phyloP scores from a whole-genome alignment of 2,888 invertebrate species.

The Hanleya hanleyi region DNA sequence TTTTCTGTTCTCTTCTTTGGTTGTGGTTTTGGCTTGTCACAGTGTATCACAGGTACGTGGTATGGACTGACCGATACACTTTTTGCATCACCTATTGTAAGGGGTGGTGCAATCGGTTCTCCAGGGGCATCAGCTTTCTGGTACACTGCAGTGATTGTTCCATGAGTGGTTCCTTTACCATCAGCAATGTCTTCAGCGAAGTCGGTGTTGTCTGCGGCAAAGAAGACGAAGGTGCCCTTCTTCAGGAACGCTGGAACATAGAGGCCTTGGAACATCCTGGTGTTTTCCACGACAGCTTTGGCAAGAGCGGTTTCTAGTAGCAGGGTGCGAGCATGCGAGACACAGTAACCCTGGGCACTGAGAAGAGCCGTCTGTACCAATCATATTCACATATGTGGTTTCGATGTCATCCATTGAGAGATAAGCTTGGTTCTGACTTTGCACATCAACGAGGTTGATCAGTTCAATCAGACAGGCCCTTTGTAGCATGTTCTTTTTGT shows the following conservation, averaged over 20 bases:
- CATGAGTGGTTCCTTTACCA: too few species aligned
- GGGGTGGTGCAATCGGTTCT: constrained; percentile 16
- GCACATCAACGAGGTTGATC: constrained; percentile 18
- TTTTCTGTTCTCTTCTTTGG: constrained; percentile 1
- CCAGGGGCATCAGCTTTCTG: constrained; percentile 19
- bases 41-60: too few species aligned
- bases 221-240: constrained; percentile 19
- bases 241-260: constrained; percentile 26
- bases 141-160: too few species aligned
- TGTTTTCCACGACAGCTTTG: constrained; percentile 31
- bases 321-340: constrained; percentile 13
- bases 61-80: too few species aligned
- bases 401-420: constrained; percentile 17
- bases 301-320: constrained; percentile 19
- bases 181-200: too few species aligned
- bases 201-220: constrained; percentile 23
- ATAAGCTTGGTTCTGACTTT: constrained; percentile 9
- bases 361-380: constrained; percentile 6
- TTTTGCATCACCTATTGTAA: constrained; percentile 13
- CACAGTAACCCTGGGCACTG: constrained; percentile 8
- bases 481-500: constrained; percentile 1
- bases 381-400: constrained; percentile 5
- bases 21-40: constrained; percentile 22
- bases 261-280: constrained; percentile 14
- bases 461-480: constrained; percentile 9